These are phyloP conservation scores for Orthosia incerta DNA, from an alignment of 2,888 invertebrate genomes.

Conservation along the genomic window DNA sequence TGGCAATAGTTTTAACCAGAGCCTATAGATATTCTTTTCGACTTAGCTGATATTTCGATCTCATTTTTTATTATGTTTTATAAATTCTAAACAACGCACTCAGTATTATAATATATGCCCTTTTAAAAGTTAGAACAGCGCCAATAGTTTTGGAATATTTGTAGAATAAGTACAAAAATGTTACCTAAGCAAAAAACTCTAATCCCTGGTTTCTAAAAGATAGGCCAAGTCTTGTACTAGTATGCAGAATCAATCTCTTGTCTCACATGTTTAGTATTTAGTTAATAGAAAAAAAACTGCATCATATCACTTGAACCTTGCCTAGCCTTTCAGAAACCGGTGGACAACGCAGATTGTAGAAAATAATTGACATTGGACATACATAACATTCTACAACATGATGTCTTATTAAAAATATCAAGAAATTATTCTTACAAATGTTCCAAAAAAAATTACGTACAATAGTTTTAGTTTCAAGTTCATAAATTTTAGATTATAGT, in stretches of 20 bases:
- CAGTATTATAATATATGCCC: not conserved
- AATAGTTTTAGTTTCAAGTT: slow-evolving; percentile 14
- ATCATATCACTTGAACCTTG: not conserved
- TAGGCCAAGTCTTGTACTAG: not conserved
- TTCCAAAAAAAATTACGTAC: slow-evolving; percentile 42
- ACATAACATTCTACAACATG: slow-evolving; percentile 34
- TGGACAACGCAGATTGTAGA: slow-evolving; percentile 23
- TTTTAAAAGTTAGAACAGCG: slow-evolving; percentile 4
- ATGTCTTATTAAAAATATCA: not conserved
- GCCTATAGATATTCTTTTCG: not conserved
- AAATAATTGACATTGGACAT: slow-evolving; percentile 45
- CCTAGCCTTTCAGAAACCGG: not conserved
- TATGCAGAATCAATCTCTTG: not conserved
- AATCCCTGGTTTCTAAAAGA: not conserved
- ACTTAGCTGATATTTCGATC: too few relatives aligned
- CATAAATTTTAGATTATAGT: slow-evolving; percentile 31
- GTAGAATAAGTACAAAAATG: slow-evolving; percentile 5
- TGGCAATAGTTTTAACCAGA: too few relatives aligned
- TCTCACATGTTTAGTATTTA: not conserved
- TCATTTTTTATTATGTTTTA: not conserved
- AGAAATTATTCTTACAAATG: slow-evolving; percentile 20
- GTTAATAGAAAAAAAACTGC: too few relatives aligned
- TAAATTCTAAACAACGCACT: not conserved
- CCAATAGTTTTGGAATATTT: slow-evolving; percentile 49
- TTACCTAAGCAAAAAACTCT: not conserved